Evolutionary conservation across 2,888 invertebrate species (phyloP), one percentile per base, ranked within the genome.

Genomic region (Synanthedon vespiformis): DNA sequence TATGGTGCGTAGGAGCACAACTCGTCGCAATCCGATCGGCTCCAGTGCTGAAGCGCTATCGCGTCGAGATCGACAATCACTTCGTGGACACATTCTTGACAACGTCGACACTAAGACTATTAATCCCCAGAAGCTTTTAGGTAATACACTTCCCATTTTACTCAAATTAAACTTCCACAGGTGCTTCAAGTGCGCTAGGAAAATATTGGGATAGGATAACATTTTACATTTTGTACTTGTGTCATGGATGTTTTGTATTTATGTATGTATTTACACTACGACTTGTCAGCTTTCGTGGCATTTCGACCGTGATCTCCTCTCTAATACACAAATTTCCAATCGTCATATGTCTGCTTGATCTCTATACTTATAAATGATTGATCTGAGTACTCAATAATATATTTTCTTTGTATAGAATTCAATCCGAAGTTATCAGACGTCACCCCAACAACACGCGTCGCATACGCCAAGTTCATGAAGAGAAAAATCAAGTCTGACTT

Each of bases 391-490:
- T 6, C 2, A 34, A 34, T 34, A 34, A 34, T 34, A 34, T 34
- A 10, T 34, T 34, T 34, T 34, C 44, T 44, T 40, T 16, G 58
- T 73, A n/a, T 67, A 91, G 93, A 94, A 75, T 95, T 92, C 77
- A 95, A 95, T 83, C 95, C 95, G 0, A 93, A 92, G 61, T 80
- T 95, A 40, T 90, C 91, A 2, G 90, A 90, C 0, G 92, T 95
- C 1, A 91, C 94, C 1, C 93, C 93, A 1, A 92, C 92, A 1
- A 94, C 95, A 0, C 89, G 95, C 62, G 91, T 95, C 13, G 95
- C 95, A 0, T 95, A 95, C 64, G 95, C 94, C 52, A 95, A 95
- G 77, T 96, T 95, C 72, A 95, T 95, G 92, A 90, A 91, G 57
- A 91, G 89, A 68, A 92, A 93, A 77, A 89, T 92, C 58, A 90